Percentiles rank a stretch among this genome's conserved stretches.
These are phyloP conservation scores for Muntiacus reevesi DNA, from an alignment of 2,113 vertebrate genomes.

Conservation along the genomic window DNA sequence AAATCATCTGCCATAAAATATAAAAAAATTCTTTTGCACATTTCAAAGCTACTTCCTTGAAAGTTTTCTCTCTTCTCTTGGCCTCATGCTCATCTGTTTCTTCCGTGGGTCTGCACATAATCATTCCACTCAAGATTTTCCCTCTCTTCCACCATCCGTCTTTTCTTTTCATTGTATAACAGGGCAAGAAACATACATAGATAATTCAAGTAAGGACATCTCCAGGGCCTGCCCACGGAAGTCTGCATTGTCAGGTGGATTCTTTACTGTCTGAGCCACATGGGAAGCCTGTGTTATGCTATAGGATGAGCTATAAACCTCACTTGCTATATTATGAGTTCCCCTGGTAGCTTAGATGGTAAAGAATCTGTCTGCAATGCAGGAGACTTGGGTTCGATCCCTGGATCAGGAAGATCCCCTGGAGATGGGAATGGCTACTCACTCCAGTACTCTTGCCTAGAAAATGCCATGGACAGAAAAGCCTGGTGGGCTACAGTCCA, in stretches of 20 bases:
- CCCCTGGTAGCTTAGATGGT: not conserved
- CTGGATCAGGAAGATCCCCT: not conserved
- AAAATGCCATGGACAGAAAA: not conserved
- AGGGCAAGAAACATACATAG: not conserved
- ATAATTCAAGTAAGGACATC: not conserved
- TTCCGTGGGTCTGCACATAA: not conserved
- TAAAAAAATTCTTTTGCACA: not conserved
- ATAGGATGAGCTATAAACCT: not conserved
- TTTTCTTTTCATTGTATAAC: not conserved
- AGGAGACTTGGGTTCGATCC: not conserved
- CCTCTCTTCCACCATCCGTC: not conserved
- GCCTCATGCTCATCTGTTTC: not conserved
- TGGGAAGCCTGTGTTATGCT: not conserved
- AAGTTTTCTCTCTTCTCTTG: not conserved
- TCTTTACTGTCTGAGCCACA: not conserved
- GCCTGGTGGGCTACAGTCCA: not conserved
- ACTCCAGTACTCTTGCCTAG: not conserved
- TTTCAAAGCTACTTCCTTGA: not conserved
- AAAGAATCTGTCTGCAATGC: not conserved
- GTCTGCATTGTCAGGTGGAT: not conserved
- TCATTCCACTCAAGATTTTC: not conserved
- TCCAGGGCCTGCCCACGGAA: not conserved
- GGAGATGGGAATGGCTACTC: not conserved
- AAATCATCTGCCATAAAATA: not conserved
- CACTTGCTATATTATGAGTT: rapidly evolving